phyloP scores from a whole-genome alignment of 2,888 invertebrate species.

The Drosophila heteroneura region DNA sequence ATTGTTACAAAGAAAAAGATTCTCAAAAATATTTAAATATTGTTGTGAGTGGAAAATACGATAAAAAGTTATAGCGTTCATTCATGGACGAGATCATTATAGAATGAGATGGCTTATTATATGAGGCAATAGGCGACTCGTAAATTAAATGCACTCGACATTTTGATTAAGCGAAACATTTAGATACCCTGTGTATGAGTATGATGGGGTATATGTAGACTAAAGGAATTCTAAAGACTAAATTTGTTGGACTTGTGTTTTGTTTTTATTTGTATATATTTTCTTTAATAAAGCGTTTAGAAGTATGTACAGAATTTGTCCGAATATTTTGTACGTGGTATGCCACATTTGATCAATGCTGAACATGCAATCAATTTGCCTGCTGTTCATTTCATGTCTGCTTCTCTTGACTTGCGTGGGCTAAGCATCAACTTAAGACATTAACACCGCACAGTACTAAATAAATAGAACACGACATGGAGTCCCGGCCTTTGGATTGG shows the following conservation, averaged over 20 bases:
- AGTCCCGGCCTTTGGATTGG: constrained; percentile 64
- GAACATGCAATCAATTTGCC: constrained; percentile 2
- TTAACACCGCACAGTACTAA: constrained; percentile 49
- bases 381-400: constrained; percentile 48
- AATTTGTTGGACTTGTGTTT: not conserved
- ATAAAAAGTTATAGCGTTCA: constrained; percentile 39
- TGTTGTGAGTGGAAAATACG: constrained; percentile 5
- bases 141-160: constrained; percentile 71
- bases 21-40: constrained; percentile 29
- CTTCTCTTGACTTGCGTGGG: constrained; percentile 64
- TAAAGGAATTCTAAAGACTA: accelerated
- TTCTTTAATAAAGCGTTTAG: not conserved
- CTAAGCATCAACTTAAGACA: constrained; percentile 55
- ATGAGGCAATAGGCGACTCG: constrained; percentile 52
- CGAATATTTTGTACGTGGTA: constrained; percentile 24
- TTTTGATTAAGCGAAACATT: constrained; percentile 47
- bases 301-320: not conserved
- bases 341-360: constrained; percentile 1
- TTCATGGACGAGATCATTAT: constrained; percentile 39
- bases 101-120: constrained; percentile 28
- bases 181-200: constrained; percentile 6
- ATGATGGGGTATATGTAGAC: constrained; percentile 6
- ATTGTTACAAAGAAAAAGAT: constrained; percentile 19
- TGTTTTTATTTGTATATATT: not conserved
- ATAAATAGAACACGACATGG: constrained; percentile 54